Conservation (phyloP, 2,113 vertebrate species). For the Mus musculus region DNA sequence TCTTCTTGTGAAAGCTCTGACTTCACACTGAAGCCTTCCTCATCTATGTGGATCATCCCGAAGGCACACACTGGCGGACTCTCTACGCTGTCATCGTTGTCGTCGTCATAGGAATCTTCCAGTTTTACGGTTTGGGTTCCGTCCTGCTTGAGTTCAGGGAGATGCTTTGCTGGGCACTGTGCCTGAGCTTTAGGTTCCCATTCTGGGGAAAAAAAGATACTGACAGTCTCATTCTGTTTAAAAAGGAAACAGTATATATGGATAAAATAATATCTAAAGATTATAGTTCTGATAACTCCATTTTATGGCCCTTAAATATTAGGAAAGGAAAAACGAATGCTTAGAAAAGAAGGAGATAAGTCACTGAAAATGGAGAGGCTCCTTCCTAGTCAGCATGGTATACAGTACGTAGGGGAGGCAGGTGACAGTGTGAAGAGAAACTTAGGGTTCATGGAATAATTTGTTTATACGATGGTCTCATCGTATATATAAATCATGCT, state of each 20-base stretch:
- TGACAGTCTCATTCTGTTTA: constrained; percentile 32
- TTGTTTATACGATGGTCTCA: background rate
- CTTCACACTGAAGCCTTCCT: constrained; percentile 63
- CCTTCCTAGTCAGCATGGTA: background rate
- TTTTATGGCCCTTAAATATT: background rate
- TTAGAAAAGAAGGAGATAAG: background rate
- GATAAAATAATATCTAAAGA: constrained; percentile 55
- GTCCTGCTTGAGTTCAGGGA: constrained; percentile 46
- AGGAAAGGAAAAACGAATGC: constrained; percentile 15
- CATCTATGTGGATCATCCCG: constrained; percentile 31
- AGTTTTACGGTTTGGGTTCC: constrained; percentile 70
- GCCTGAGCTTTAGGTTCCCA: constrained; percentile 69
- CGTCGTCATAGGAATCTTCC: constrained; percentile 65
- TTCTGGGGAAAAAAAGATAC: constrained; percentile 69
- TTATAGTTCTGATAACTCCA: background rate
- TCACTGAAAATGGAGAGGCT: background rate
- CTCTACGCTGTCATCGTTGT: constrained; percentile 45
- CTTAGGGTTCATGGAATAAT: background rate
- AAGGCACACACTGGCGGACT: constrained; percentile 5
- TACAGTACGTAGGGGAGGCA: background rate
- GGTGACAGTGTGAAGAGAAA: background rate
- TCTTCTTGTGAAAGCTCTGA: constrained; percentile 66
- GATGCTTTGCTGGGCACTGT: constrained; percentile 35
- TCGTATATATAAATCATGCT: background rate
- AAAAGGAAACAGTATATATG: constrained; percentile 30